Conservation (phyloP, 2,797 vertebrate genomes). For the Dallia pectoralis region DNA sequence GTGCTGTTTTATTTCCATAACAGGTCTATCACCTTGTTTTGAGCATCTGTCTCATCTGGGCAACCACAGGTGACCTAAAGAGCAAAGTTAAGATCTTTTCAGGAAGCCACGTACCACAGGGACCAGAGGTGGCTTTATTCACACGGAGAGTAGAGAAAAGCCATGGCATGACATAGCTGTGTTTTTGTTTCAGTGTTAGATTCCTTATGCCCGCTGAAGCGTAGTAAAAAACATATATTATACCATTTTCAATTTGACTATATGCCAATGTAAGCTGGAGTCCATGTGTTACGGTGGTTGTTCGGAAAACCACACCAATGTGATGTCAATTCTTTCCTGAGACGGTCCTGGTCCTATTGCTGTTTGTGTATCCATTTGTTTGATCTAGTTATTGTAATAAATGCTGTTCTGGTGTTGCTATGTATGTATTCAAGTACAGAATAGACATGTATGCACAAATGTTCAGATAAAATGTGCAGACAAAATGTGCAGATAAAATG, state of each 20-base stretch:
- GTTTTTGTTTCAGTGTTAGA: neutral
- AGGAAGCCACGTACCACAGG: slow-evolving; percentile 42
- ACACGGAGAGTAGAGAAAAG: slow-evolving; percentile 13
- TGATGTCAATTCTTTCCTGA: too few relatives aligned
- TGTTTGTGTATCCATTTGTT: too few relatives aligned
- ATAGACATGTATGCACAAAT: too few relatives aligned
- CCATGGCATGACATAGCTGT: neutral
- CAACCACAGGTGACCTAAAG: slow-evolving; percentile 54
- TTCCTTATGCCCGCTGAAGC: neutral
- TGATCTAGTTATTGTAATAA: too few relatives aligned
- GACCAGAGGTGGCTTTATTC: slow-evolving; percentile 34
- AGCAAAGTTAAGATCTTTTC: slow-evolving; percentile 44
- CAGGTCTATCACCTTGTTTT: slow-evolving; percentile 60
- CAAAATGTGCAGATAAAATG: too few relatives aligned
- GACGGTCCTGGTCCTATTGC: too few relatives aligned
- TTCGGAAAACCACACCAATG: neutral
- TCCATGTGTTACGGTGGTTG: neutral
- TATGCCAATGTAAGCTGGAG: neutral
- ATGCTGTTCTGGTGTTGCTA: too few relatives aligned
- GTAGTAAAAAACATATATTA: neutral
- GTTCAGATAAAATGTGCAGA: too few relatives aligned
- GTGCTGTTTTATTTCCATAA: slow-evolving; percentile 51
- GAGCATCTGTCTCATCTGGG: slow-evolving; percentile 60
- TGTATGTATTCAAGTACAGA: too few relatives aligned
- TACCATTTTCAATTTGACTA: too few relatives aligned